A percentile compares a stretch with the other conserved stretches of the same genome.
Conservation (phyloP, 2,113 vertebrate species). For the Hypanus sabinus region DNA sequence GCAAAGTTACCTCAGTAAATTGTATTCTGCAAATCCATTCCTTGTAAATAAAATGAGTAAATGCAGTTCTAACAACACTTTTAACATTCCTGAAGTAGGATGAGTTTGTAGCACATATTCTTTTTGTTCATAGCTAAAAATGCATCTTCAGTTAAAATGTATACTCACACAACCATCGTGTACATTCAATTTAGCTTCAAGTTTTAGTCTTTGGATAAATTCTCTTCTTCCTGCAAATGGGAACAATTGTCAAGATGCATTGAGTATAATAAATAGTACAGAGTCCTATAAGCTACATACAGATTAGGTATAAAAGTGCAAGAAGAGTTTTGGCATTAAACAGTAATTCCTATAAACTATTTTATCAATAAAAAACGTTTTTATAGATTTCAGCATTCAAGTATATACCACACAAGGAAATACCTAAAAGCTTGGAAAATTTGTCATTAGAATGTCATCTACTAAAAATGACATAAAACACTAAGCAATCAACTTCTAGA, state of each 20-base stretch:
- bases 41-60: no score
- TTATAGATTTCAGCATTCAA: neutral
- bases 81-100: no score
- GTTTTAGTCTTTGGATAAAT: conserved; percentile 96
- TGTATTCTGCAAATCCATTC: no score
- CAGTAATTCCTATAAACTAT: neutral
- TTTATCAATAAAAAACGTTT: neutral
- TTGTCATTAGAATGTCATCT: neutral
- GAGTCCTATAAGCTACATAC: neutral
- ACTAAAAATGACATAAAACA: no score
- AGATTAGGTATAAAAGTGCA: neutral
- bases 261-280: neutral
- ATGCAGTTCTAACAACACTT: no score
- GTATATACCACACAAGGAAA: neutral
- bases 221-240: conserved; percentile 81
- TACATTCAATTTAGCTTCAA: conserved; percentile 88
- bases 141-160: neutral
- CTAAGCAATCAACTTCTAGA: neutral
- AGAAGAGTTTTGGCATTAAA: neutral
- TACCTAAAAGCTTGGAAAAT: neutral
- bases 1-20: no score
- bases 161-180: conserved; percentile 97
- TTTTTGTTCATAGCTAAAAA: neutral
- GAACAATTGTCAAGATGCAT: neutral
- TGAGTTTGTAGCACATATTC: neutral